These are phyloP conservation scores for Alligator mississippiensis DNA, from an alignment of 2,113 vertebrate species.

Conservation along the genomic window DNA sequence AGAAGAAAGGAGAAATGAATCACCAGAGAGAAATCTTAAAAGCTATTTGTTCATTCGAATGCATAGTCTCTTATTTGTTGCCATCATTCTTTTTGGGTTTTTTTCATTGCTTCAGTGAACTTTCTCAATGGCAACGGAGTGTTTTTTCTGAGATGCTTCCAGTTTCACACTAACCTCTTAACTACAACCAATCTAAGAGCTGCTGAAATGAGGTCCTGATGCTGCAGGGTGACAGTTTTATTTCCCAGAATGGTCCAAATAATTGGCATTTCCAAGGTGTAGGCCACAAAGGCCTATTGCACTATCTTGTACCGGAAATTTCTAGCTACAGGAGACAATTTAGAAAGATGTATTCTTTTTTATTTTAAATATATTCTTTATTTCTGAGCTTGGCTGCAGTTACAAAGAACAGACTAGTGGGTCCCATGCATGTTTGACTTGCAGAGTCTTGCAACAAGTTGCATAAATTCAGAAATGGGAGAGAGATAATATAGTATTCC, in stretches of 20 bases:
- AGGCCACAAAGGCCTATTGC: not conserved
- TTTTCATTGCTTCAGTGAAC: not conserved
- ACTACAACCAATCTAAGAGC: not conserved
- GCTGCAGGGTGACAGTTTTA: not conserved
- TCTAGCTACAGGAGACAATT: not conserved
- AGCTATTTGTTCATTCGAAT: not conserved
- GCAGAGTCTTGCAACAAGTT: not conserved
- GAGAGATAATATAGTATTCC: rapidly evolving
- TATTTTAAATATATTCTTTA: not conserved
- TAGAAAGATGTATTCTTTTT: not conserved
- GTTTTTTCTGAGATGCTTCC: not conserved
- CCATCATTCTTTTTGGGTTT: not conserved
- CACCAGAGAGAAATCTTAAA: not conserved
- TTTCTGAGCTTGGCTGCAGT: not conserved
- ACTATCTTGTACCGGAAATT: not conserved
- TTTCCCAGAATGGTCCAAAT: not conserved
- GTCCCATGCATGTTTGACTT: not conserved
- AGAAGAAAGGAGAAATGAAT: not conserved
- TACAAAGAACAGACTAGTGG: not conserved
- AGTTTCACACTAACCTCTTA: not conserved
- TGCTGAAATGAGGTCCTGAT: not conserved
- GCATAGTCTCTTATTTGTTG: not conserved
- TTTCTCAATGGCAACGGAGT: rapidly evolving
- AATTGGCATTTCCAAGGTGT: not conserved
- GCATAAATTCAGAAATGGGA: not conserved